phyloP scores from a whole-genome alignment of 2,888 invertebrate genomes.

The Patella ulyssiponensis region DNA sequence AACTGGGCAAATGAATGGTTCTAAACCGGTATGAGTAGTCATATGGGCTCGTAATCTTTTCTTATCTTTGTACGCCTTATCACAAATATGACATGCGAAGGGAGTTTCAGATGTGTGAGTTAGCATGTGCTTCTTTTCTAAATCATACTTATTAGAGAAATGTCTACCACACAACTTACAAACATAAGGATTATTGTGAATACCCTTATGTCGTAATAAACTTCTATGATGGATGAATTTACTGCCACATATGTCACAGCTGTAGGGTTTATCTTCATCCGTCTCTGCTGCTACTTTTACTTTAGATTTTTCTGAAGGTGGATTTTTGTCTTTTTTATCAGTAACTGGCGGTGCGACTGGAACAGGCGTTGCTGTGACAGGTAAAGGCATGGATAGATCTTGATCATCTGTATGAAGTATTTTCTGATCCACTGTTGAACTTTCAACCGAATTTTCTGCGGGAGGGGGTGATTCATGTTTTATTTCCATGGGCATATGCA shows the following conservation, averaged over 20 bases:
- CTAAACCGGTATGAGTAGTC: background rate
- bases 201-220: conserved; percentile 3
- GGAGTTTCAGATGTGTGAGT: conserved; percentile 5
- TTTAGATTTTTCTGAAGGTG: background rate
- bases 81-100: conserved; percentile 1
- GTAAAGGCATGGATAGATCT: background rate
- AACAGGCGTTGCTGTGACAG: background rate
- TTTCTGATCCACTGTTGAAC: background rate
- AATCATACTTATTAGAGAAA: conserved; percentile 6
- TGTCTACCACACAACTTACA: conserved; percentile 9
- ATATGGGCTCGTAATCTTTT: conserved; percentile 5
- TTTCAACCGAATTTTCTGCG: background rate
- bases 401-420: background rate
- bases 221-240: conserved; percentile 10
- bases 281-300: background rate
- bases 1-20: conserved; percentile 5
- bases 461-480: background rate
- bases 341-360: background rate
- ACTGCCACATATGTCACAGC: conserved; percentile 10
- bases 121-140: conserved; percentile 8
- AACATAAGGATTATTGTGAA: conserved; percentile 2
- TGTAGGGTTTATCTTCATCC: conserved; percentile 6
- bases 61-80: conserved; percentile 11
- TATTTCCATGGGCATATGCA: background rate
- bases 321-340: background rate